These are phyloP conservation scores for Aix galericulata DNA, from an alignment of 2,113 vertebrate species.

Conservation along the genomic window DNA sequence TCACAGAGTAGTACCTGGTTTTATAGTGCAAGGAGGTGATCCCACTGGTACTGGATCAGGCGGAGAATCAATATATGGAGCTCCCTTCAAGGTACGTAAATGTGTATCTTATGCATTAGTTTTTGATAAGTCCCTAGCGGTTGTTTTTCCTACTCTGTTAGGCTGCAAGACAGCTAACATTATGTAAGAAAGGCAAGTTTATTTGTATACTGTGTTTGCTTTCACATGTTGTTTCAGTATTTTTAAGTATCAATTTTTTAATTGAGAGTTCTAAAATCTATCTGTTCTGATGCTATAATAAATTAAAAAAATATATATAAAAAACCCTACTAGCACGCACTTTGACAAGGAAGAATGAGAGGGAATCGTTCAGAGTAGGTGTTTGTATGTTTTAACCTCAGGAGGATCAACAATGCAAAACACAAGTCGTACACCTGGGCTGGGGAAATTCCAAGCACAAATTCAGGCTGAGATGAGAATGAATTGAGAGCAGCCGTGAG, in stretches of 20 bases:
- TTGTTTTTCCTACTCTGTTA: not conserved
- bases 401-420: not conserved
- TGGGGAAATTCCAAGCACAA: not conserved
- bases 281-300: not conserved
- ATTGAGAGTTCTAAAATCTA: not conserved
- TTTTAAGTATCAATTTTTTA: not conserved
- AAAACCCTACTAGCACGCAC: not conserved
- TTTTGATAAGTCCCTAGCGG: not conserved
- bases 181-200: not conserved
- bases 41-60: conserved; percentile 92
- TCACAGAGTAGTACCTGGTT: conserved; percentile 93
- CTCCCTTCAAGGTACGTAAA: conserved; percentile 86
- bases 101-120: not conserved
- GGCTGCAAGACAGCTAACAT: not conserved
- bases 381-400: not conserved
- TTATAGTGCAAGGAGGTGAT: conserved; percentile 96
- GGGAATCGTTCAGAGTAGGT: not conserved
- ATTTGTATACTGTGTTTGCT: not conserved
- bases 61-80: conserved; percentile 92
- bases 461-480: not conserved
- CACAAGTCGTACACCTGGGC: not conserved
- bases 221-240: not conserved
- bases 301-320: no score
- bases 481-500: not conserved
- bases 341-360: not conserved